Conservation (phyloP, 2,113 vertebrate species). For the Cyanocitta stelleri region DNA sequence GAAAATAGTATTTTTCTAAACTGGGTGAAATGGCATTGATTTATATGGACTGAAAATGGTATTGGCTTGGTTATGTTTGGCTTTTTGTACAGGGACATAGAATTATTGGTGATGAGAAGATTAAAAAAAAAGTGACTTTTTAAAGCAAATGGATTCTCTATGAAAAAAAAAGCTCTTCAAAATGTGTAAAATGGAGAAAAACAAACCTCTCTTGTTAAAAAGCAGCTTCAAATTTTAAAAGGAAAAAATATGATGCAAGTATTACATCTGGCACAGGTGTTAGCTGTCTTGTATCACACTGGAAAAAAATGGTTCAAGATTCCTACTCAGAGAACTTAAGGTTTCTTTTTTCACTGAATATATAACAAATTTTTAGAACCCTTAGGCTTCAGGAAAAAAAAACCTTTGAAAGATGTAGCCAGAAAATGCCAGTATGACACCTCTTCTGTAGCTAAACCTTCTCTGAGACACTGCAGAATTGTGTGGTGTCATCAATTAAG, state of each 20-base stretch:
- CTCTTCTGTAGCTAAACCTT: background rate
- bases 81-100: background rate
- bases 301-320: background rate
- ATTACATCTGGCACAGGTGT: background rate
- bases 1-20: background rate
- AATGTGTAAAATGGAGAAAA: background rate
- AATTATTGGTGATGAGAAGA: background rate
- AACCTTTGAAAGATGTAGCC: background rate
- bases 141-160: background rate
- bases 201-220: background rate
- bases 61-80: background rate
- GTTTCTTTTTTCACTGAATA: background rate
- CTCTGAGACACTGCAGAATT: background rate
- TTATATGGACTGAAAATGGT: background rate
- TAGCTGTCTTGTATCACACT: background rate
- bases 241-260: background rate
- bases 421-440: background rate
- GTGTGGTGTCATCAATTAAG: background rate
- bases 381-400: background rate
- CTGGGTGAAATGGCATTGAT: background rate
- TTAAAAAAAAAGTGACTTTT: background rate
- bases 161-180: background rate
- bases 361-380: background rate
- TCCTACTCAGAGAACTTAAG: background rate
- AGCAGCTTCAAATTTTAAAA: background rate